Conservation (phyloP, 2,113 vertebrate genomes). For the Synchiropus splendidus region DNA sequence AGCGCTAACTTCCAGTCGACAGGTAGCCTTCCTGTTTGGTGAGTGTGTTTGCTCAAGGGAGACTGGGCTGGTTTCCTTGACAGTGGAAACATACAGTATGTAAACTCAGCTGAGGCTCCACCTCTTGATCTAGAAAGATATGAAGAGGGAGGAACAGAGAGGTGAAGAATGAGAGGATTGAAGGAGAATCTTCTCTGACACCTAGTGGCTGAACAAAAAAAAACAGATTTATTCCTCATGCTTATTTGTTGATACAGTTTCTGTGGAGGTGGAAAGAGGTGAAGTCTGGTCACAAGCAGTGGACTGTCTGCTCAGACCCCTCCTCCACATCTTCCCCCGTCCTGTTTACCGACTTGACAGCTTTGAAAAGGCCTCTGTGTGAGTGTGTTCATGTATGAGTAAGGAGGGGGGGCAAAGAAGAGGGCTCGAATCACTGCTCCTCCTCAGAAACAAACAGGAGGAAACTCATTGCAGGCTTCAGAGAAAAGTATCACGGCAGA, state of each 20-base stretch:
- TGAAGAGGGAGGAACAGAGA: background rate
- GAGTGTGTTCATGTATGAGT: background rate
- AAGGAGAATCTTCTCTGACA: conserved; percentile 14
- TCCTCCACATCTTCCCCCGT: conserved; percentile 21
- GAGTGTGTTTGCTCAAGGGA: conserved; percentile 43
- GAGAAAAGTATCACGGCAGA: background rate
- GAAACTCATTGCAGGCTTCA: conserved; percentile 1
- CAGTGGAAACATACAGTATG: conserved; percentile 36
- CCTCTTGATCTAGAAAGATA: conserved; percentile 15
- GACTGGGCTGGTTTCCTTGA: conserved; percentile 56
- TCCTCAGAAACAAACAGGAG: conserved; percentile 8
- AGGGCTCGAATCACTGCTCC: conserved; percentile 5
- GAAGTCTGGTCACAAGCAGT: conserved; percentile 43
- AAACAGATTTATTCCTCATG: conserved; percentile 8
- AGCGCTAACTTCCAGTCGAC: conserved; percentile 17
- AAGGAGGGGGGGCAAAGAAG: conserved; percentile 13
- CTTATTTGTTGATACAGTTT: conserved; percentile 1
- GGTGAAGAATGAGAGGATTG: background rate
- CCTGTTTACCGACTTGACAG: conserved; percentile 50
- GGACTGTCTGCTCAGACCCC: conserved; percentile 43
- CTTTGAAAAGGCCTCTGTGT: conserved; percentile 51
- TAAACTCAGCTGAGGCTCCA: conserved; percentile 41
- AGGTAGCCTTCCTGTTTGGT: conserved; percentile 55
- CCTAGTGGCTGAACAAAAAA: conserved; percentile 22
- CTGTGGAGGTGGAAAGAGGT: conserved; percentile 13